phyloP scores from a whole-genome alignment of 2,797 vertebrate species.

The Chelon labrosus region DNA sequence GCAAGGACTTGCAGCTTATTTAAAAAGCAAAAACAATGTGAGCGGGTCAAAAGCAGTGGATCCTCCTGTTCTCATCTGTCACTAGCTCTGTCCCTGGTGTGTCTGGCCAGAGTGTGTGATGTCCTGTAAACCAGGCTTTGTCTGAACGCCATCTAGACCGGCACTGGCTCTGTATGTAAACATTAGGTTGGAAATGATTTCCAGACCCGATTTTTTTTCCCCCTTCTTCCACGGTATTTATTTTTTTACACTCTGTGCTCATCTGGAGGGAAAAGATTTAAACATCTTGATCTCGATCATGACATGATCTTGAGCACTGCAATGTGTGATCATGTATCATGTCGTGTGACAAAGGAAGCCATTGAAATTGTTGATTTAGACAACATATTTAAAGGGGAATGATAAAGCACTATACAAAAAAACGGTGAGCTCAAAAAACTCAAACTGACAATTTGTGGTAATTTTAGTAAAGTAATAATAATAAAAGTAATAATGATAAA shows the following conservation, averaged over 20 bases:
- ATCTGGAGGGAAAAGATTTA: constrained; percentile 29
- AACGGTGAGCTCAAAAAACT: too few species aligned
- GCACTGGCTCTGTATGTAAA: constrained; percentile 70
- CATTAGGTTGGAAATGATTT: constrained; percentile 77
- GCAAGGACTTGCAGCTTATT: constrained; percentile 40
- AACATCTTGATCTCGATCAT: constrained; percentile 9
- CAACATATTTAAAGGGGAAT: background rate
- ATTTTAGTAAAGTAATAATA: background rate
- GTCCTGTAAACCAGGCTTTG: constrained; percentile 43
- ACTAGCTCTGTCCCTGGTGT: constrained; percentile 49
- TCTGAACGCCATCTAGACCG: constrained; percentile 65
- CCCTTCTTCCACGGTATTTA: constrained; percentile 29
- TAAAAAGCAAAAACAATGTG: constrained; percentile 41
- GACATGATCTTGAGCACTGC: constrained; percentile 29
- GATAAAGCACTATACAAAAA: too few species aligned
- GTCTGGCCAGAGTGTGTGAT: constrained; percentile 46
- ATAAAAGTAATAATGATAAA: too few species aligned
- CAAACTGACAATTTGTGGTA: background rate
- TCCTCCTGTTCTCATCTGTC: constrained; percentile 64
- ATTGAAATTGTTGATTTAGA: background rate
- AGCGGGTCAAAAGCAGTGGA: constrained; percentile 42
- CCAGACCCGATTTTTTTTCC: constrained; percentile 65
- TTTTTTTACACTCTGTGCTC: constrained; percentile 55
- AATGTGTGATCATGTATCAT: constrained; percentile 9
- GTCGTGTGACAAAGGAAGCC: background rate